phyloP scores from a whole-genome alignment of 2,113 vertebrate species.

The Atlantisia rogersi region DNA sequence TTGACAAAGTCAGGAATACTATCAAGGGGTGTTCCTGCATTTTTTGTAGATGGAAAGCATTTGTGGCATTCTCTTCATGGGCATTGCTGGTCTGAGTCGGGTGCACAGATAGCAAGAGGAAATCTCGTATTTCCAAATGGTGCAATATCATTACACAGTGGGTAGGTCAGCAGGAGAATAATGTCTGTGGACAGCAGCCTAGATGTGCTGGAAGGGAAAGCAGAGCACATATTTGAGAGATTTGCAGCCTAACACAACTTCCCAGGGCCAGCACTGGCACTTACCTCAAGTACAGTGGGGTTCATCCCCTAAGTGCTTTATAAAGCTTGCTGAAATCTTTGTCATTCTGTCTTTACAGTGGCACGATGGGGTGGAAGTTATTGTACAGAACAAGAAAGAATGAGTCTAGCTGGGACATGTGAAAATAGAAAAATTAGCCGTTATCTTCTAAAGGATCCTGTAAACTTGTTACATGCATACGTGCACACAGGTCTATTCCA shows the following conservation, averaged over 20 bases:
- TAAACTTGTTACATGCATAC: neutral
- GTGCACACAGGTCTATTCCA: neutral
- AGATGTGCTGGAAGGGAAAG: neutral
- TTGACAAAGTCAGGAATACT: neutral
- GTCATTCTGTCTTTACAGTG: neutral
- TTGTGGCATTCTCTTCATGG: neutral
- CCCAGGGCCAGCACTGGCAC: neutral
- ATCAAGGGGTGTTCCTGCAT: neutral
- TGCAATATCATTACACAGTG: neutral
- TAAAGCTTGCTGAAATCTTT: neutral
- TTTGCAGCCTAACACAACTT: neutral
- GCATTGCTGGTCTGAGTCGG: neutral
- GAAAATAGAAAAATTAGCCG: neutral
- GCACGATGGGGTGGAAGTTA: neutral
- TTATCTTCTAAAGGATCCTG: neutral
- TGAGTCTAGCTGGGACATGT: neutral
- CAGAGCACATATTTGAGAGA: slow-evolving; percentile 5
- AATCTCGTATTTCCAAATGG: neutral
- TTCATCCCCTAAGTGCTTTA: neutral
- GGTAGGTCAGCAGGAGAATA: neutral
- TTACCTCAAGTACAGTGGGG: neutral
- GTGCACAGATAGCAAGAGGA: neutral
- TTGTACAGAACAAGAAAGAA: neutral
- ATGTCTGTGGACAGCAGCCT: neutral
- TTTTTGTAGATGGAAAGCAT: neutral